Base-by-base conservation (phyloP, 2,797 vertebrate species). In the Huso huso region DNA sequence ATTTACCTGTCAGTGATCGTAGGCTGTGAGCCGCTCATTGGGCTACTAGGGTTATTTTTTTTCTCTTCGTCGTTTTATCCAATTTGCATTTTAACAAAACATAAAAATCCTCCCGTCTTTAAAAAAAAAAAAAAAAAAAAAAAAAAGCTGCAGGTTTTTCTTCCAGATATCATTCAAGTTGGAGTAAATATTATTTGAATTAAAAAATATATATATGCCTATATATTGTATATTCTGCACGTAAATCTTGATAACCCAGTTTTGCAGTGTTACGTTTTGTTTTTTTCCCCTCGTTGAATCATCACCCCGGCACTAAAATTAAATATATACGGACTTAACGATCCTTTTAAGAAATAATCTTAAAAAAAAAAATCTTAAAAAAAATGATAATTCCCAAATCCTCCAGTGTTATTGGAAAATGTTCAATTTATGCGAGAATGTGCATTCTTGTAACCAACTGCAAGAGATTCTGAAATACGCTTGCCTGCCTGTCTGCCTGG, bases 1-100 rank as follows among this genome's bases (percentile, higher is more conserved):
- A 66, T 70, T 76, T 87, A 98, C 95, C 95, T 97, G 92, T 99
- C 95, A 90, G 91, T 91, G 91, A 93, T 88, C 90, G 93, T 90
- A 83, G 92, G 84, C 93, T 96, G 94, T 97, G 92, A 94, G 93
- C 95, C 93, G 88, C 93, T 98, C 96, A 99, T 99, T 98, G 94
- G 96, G 92, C 93, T 94, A 92, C 84, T 78, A 79, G 76, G 83
- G 90, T 91, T 92, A 86, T 90, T 18, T 1, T 91, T 87, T 88
- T 88, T 80, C 80, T 83, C 80, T 83, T 82, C 65, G 81, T 85
- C 78, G 52, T 86, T 84, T 90, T 88, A 95, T 92, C 92, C 93
- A 88, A 91, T 87, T 91, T 90, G 90, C 95, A 98, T 97, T 89
- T 89, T 95, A 87, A 66, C 84, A 78, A 77, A 77, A 86, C 4